Percentiles rank a stretch among this genome's conserved stretches.
phyloP scores from a whole-genome alignment of 2,888 invertebrate species.

The Azorinus chamasolen region DNA sequence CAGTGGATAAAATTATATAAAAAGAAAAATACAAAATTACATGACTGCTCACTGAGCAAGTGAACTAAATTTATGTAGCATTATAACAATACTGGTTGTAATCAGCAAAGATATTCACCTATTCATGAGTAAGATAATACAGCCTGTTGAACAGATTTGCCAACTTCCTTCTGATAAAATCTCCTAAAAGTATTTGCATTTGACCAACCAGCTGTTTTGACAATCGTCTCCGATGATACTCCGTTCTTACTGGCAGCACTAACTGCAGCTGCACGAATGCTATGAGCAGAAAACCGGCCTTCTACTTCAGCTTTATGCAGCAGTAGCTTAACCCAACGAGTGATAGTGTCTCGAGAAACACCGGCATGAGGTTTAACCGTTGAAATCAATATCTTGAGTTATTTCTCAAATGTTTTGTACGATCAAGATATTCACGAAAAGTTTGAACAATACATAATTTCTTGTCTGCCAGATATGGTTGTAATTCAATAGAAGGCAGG shows the following conservation, averaged over 20 bases:
- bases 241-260: background rate
- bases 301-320: background rate
- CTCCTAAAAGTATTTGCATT: background rate
- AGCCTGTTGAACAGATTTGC: background rate
- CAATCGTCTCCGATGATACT: background rate
- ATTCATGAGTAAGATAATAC: too few species aligned
- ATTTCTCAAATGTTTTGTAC: background rate
- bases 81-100: too few species aligned
- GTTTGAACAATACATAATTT: constrained; percentile 2
- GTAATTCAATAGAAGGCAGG: background rate
- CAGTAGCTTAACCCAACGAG: background rate
- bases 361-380: constrained; percentile 1
- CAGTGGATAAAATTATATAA: too few species aligned
- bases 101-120: too few species aligned
- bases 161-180: background rate
- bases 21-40: too few species aligned
- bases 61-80: too few species aligned
- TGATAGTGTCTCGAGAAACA: background rate
- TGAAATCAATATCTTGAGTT: background rate
- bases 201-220: constrained; percentile 3
- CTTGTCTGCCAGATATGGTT: background rate
- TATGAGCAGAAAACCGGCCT: background rate
- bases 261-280: background rate
- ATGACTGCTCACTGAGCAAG: too few species aligned
- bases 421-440: constrained; percentile 2